Percentiles rank a stretch among this genome's conserved stretches.
phyloP scores from a whole-genome alignment of 2,888 invertebrate genomes.

The Meganola albula region DNA sequence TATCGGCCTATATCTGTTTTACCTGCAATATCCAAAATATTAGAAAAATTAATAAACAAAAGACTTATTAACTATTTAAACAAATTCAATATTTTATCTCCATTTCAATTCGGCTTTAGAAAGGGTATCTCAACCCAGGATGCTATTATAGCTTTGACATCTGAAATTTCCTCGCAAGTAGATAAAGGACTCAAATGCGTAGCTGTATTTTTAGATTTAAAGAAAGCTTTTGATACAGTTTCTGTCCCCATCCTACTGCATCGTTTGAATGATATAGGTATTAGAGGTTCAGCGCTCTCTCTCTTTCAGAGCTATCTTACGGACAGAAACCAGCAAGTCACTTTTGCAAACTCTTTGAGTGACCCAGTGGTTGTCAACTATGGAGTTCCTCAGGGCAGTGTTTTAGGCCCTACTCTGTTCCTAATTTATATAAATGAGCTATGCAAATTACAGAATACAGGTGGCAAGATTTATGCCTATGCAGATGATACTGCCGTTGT shows the following conservation, averaged over 20 bases:
- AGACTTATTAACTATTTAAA: too few species aligned
- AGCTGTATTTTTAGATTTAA: constrained; percentile 4
- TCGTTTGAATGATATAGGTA: neutral
- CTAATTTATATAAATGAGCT: constrained; percentile 6
- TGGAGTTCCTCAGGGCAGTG: constrained; percentile 1
- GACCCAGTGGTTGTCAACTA: neutral
- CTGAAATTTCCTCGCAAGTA: too few species aligned
- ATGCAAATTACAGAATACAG: constrained; percentile 1
- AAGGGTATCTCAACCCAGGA: too few species aligned
- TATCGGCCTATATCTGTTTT: too few species aligned
- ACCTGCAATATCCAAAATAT: too few species aligned
- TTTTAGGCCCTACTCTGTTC: constrained; percentile 7
- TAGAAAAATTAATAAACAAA: too few species aligned
- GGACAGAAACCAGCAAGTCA: neutral
- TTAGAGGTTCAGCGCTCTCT: neutral
- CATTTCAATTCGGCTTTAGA: too few species aligned
- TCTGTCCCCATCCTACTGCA: neutral
- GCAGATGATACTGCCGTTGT: constrained; percentile 8
- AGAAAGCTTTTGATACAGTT: constrained; percentile 1
- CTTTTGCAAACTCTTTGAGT: neutral
- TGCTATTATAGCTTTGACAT: too few species aligned
- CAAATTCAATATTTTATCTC: too few species aligned
- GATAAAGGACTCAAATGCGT: too few species aligned
- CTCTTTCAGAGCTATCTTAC: neutral
- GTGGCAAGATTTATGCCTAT: constrained; percentile 1